Evolutionary conservation across 1,140 invertebrate species (phyloP).

Genomic region (Lepeophtheirus salmonis): DNA sequence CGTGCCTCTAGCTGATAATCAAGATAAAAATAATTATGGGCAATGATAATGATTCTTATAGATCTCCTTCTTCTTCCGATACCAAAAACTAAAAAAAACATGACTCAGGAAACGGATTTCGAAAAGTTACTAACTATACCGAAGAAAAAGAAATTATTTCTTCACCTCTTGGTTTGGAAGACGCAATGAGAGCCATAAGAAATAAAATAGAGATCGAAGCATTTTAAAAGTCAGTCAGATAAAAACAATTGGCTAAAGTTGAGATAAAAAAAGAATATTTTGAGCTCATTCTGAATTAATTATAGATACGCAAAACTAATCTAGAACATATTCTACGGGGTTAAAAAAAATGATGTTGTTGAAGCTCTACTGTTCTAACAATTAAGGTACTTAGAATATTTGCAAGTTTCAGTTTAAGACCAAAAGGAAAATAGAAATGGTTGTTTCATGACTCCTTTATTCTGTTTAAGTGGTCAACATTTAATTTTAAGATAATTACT

Average conservation of each 20-base stretch:
- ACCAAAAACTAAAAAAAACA: slow-evolving; percentile 15
- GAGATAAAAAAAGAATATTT: slow-evolving; percentile 15
- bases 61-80: not conserved
- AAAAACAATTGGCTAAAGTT: slow-evolving; percentile 13
- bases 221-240: slow-evolving; percentile 6
- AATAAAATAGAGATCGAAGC: slow-evolving; percentile 12
- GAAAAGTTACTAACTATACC: slow-evolving; percentile 18
- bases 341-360: slow-evolving; percentile 14
- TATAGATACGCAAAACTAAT: not conserved
- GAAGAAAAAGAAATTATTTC: slow-evolving; percentile 17
- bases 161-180: not conserved
- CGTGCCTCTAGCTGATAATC: too few species aligned
- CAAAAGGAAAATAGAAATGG: too few species aligned
- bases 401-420: too few species aligned
- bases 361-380: slow-evolving; percentile 13
- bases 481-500: too few species aligned
- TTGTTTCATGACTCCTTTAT: too few species aligned
- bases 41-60: not conserved
- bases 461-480: too few species aligned
- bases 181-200: slow-evolving; percentile 13
- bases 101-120: slow-evolving; percentile 15
- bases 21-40: not conserved
- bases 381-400: too few species aligned
- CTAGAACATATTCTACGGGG: slow-evolving; percentile 10
- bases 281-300: slow-evolving; percentile 14